A percentile compares a stretch with the other conserved stretches of the same genome.
phyloP scores from a whole-genome alignment of 2,888 invertebrate genomes.

The Leptura quadrifasciata region DNA sequence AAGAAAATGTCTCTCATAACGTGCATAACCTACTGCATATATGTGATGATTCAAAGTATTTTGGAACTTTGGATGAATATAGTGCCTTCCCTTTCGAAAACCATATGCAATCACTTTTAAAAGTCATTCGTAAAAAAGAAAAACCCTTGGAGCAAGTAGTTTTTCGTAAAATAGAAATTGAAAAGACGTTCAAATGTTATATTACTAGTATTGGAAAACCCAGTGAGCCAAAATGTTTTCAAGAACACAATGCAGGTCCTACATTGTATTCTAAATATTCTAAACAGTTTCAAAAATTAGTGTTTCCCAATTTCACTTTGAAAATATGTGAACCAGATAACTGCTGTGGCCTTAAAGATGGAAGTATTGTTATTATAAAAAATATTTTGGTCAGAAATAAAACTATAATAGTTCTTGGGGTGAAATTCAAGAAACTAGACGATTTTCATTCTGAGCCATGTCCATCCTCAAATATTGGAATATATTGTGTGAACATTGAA shows the following conservation, averaged over 20 bases:
- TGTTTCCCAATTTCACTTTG: conserved; percentile 9
- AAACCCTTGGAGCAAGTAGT: conserved; percentile 21
- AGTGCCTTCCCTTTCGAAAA: conserved; percentile 21
- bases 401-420: background rate
- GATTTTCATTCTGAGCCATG: conserved; percentile 10
- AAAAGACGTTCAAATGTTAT: conserved; percentile 11
- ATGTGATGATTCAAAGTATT: conserved; percentile 12
- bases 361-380: conserved; percentile 11
- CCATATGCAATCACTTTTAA: conserved; percentile 13
- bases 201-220: background rate
- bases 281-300: conserved; percentile 7
- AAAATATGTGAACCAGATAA: conserved; percentile 13
- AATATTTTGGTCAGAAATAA: conserved; percentile 1
- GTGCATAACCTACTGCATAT: conserved; percentile 9
- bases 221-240: conserved; percentile 9
- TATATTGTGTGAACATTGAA: background rate
- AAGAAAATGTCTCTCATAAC: conserved; percentile 24
- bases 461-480: conserved; percentile 5
- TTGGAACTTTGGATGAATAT: conserved; percentile 17
- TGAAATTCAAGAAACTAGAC: background rate
- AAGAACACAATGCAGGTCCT: conserved; percentile 20
- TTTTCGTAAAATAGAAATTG: conserved; percentile 19
- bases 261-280: conserved; percentile 1
- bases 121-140: conserved; percentile 16
- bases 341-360: conserved; percentile 5